Base-by-base conservation (phyloP, 2,888 invertebrate genomes). In the Hirudinaria manillensis region DNA sequence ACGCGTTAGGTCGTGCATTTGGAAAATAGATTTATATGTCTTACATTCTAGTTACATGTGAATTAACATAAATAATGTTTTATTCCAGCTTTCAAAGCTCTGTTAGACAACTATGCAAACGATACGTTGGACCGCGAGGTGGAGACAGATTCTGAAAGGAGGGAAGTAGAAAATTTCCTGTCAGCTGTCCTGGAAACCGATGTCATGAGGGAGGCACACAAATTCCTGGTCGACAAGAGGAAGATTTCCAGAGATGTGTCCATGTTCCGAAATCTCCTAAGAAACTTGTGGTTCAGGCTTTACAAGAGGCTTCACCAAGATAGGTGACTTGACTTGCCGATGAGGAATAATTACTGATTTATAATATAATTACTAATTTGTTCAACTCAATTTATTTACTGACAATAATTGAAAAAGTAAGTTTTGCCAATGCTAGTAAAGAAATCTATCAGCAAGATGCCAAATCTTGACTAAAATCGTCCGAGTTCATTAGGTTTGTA, bases 41-140 rank as follows among this genome's bases (percentile, higher is more conserved):
- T 10, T 45, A 45, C 10, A 38, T 7, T 45, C 3, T 16, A 45
- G 45, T 45, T 16, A 45, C 16, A 6, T 36, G 3, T 36, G 36
- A 10, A 36, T 36, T 6, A 3, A 6, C 36, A 36, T 36, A 3
- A 6, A 6, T 16, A 16, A 16, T 16, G 16, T 45, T 16, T 61
- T 24, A n/a, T 61, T n/a, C 4, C 77, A 85, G 85, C 83, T n/a
- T 85, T 85, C 79, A 76, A 78, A 38, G 80, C 79, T 10, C 79
- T 85, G 38, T 78, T 86, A 72, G 83, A 86, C 78, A 86, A 86
- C 79, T 86, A 85, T 78, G 83, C 83, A 75, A 78, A 81, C 72
- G 82, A 83, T 74, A 80, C 82, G 66, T 82, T 82, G 0, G 78
- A 78, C 29, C 79, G 80, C 7, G 86, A 86, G 77, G 78, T 77